Percentiles rank a stretch among this genome's conserved stretches.
Evolutionary conservation across 2,888 invertebrate species (phyloP).

Genomic region (Aphrophora alni): DNA sequence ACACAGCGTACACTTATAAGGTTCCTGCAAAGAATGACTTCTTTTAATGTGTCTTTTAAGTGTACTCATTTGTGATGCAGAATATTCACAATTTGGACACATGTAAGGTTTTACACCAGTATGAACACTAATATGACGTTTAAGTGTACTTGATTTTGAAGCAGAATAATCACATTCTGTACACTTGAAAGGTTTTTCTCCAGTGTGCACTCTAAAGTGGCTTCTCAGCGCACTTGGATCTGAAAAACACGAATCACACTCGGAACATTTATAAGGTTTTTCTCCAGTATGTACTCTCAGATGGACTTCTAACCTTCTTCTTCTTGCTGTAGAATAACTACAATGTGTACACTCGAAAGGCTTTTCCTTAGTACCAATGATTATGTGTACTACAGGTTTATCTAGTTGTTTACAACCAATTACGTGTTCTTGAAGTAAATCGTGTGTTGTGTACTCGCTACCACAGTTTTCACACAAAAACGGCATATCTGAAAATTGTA

Average conservation of each 20-base stretch:
- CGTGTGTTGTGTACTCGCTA: not conserved
- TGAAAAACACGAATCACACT: not conserved
- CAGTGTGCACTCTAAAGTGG: not conserved
- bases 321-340: not conserved
- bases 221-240: not conserved
- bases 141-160: not conserved
- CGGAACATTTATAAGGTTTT: not conserved
- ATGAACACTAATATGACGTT: not conserved
- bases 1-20: not conserved
- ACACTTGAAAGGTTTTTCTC: not conserved
- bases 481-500: not conserved
- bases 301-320: not conserved
- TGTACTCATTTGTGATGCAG: not conserved
- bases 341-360: not conserved
- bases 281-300: not conserved
- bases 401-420: not conserved
- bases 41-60: constrained; percentile 2
- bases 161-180: not conserved
- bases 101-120: not conserved
- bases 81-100: not conserved
- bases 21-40: not conserved
- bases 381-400: not conserved
- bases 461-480: not conserved
- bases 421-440: not conserved
- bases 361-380: not conserved